Conservation (phyloP, 2,888 invertebrate genomes). For the Diaprepes abbreviatus region DNA sequence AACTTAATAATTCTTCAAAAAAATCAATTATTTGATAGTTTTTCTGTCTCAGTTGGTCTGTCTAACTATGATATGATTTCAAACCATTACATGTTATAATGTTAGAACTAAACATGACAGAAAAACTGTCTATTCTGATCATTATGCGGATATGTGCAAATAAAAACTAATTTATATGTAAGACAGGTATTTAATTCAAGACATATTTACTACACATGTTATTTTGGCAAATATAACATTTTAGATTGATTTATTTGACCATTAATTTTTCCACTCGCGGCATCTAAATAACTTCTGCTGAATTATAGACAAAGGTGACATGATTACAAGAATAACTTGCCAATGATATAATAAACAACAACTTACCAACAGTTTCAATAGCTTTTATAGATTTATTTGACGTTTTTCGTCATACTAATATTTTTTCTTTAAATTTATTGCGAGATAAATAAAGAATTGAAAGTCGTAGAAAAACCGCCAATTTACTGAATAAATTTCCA, state of each 20-base stretch:
- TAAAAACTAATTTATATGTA: too few species aligned
- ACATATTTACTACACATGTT: not conserved
- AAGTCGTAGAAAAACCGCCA: not conserved
- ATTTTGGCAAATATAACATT: not conserved
- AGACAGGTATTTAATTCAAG: slow-evolving; percentile 6
- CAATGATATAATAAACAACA: not conserved
- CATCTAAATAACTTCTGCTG: not conserved
- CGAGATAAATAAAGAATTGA: not conserved
- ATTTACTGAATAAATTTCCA: not conserved
- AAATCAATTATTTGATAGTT: too few species aligned
- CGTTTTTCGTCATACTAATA: not conserved
- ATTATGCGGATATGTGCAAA: too few species aligned
- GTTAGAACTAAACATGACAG: too few species aligned
- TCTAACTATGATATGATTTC: too few species aligned
- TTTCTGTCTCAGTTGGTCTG: too few species aligned
- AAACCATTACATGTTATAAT: too few species aligned
- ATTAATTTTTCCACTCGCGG: not conserved
- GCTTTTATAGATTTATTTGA: slow-evolving; percentile 1
- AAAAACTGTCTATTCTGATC: too few species aligned
- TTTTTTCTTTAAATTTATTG: not conserved
- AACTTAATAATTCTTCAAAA: too few species aligned
- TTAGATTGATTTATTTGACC: slow-evolving; percentile 4
- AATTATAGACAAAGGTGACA: too few species aligned
- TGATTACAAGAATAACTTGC: too few species aligned
- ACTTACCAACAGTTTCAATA: not conserved